phyloP scores from a whole-genome alignment of 1,140 invertebrate species.

The Lasaia peninsularis region DNA sequence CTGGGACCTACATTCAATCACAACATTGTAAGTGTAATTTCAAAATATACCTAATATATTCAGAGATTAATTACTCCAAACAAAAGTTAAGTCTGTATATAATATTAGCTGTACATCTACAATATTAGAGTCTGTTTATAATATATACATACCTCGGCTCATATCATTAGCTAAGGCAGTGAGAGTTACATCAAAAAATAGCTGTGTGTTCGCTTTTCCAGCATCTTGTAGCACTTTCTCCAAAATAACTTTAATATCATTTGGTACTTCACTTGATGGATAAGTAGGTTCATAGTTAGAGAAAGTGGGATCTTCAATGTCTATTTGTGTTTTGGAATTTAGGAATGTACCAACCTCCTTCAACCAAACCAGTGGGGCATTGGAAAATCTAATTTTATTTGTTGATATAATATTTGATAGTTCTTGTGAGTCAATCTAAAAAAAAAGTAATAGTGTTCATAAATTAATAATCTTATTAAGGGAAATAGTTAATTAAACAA shows the following conservation, averaged over 20 bases:
- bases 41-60: too few relatives aligned
- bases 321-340: slow-evolving; percentile 80
- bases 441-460: slow-evolving; percentile 20
- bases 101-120: too few relatives aligned
- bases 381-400: slow-evolving; percentile 79
- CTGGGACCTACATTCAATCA: too few relatives aligned
- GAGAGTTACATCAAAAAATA: slow-evolving; percentile 82
- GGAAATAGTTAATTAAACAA: too few relatives aligned
- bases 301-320: slow-evolving; percentile 80
- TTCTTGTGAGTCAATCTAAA: slow-evolving; percentile 80
- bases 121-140: not conserved
- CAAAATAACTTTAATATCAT: slow-evolving; percentile 72
- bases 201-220: slow-evolving; percentile 76
- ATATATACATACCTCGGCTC: slow-evolving; percentile 75
- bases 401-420: slow-evolving; percentile 75
- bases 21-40: too few relatives aligned
- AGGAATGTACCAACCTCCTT: slow-evolving; percentile 81
- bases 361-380: slow-evolving; percentile 79
- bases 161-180: slow-evolving; percentile 82
- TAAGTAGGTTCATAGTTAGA: slow-evolving; percentile 70
- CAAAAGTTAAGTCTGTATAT: too few relatives aligned
- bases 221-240: slow-evolving; percentile 78
- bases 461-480: too few relatives aligned
- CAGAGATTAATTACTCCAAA: not conserved
- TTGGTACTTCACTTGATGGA: slow-evolving; percentile 77